phyloP scores from a whole-genome alignment of 2,888 invertebrate genomes.

The Mesoligia furuncula region DNA sequence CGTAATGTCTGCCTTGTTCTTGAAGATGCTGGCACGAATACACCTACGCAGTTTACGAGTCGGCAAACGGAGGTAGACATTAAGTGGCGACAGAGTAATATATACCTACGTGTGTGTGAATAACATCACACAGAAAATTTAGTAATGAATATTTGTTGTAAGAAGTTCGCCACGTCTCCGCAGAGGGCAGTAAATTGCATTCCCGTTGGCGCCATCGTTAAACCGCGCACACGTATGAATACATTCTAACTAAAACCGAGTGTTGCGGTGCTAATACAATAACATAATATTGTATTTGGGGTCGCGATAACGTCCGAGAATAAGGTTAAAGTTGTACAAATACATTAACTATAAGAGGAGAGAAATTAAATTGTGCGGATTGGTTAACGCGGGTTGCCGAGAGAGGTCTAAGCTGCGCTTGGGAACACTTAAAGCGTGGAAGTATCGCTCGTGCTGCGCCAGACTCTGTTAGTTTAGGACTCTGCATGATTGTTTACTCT shows the following conservation, averaged over 20 bases:
- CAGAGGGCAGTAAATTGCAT: constrained; percentile 67
- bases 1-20: constrained; percentile 16
- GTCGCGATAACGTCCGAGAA: constrained; percentile 15
- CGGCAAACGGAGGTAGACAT: constrained; percentile 25
- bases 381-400: constrained; percentile 27
- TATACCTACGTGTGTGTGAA: constrained; percentile 47
- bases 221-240: constrained; percentile 24
- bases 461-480: constrained; percentile 47
- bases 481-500: constrained; percentile 29
- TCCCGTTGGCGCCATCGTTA: constrained; percentile 48
- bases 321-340: constrained; percentile 27
- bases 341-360: constrained; percentile 27
- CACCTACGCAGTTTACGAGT: constrained; percentile 38
- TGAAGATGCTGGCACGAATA: constrained; percentile 27
- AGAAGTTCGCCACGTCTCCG: constrained; percentile 63
- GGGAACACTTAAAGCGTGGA: constrained; percentile 34
- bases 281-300: constrained; percentile 27
- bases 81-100: constrained; percentile 15
- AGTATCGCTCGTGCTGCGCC: constrained; percentile 27
- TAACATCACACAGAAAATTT: constrained; percentile 61
- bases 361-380: constrained; percentile 47
- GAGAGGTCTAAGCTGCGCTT: constrained; percentile 16
- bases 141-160: constrained; percentile 75
- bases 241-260: constrained; percentile 35
- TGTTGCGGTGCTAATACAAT: constrained; percentile 27